Percentiles rank a stretch among this genome's conserved stretches.
Conservation (phyloP, 2,888 invertebrate genomes). For the Lochmaea crataegi region DNA sequence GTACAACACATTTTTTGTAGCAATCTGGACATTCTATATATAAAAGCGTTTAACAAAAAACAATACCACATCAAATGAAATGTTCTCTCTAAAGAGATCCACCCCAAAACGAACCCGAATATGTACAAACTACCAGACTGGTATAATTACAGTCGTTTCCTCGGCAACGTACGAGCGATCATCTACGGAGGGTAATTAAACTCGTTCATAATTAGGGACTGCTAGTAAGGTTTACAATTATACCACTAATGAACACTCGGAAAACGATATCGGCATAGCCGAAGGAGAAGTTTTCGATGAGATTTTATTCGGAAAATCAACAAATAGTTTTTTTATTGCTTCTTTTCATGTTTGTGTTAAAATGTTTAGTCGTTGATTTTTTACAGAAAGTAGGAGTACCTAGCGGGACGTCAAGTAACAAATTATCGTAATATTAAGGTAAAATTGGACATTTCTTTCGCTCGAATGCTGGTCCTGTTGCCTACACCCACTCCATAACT, state of each 20-base stretch:
- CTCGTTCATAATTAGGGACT: neutral
- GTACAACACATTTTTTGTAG: too few relatives aligned
- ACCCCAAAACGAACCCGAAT: too few relatives aligned
- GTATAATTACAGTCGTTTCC: neutral
- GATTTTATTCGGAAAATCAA: neutral
- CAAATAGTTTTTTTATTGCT: neutral
- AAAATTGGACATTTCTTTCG: too few relatives aligned
- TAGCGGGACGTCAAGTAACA: too few relatives aligned
- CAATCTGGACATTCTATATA: neutral
- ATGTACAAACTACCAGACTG: neutral
- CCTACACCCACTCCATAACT: too few relatives aligned
- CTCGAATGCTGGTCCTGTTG: too few relatives aligned
- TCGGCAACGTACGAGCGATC: neutral
- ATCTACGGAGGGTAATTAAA: neutral
- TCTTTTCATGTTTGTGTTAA: too few relatives aligned
- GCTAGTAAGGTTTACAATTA: neutral
- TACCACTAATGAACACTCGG: neutral
- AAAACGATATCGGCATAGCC: neutral
- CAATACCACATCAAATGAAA: neutral
- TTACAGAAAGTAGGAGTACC: too few relatives aligned
- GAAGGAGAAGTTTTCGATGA: too few relatives aligned
- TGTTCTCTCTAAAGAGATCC: neutral
- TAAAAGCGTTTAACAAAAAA: too few relatives aligned
- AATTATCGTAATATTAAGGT: too few relatives aligned
- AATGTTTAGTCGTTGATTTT: too few relatives aligned